These are phyloP conservation scores for Drosophila monieri DNA, from an alignment of 2,888 invertebrate genomes.

Conservation along the genomic window DNA sequence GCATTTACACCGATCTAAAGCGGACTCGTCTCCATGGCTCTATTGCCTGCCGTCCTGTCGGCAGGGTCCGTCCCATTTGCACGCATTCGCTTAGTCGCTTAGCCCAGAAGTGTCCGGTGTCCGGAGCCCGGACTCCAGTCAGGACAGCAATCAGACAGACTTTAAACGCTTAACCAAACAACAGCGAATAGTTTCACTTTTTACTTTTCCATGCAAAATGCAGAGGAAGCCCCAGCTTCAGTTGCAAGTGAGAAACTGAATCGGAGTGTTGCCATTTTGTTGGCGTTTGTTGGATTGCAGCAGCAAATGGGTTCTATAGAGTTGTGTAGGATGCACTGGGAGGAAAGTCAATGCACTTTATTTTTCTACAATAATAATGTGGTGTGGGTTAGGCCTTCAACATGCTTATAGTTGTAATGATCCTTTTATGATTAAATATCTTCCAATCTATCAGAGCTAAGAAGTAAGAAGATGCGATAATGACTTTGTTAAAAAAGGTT, in stretches of 20 bases:
- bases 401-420: too few relatives aligned
- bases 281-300: slow-evolving; percentile 43
- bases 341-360: neutral
- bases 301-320: slow-evolving; percentile 40
- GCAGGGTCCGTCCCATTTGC: slow-evolving; percentile 6
- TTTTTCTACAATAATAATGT: neutral
- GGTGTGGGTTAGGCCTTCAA: neutral
- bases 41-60: slow-evolving; percentile 10
- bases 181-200: slow-evolving; percentile 74
- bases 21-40: slow-evolving; percentile 22
- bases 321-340: slow-evolving; percentile 13
- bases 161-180: slow-evolving; percentile 79
- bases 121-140: neutral
- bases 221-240: slow-evolving; percentile 56
- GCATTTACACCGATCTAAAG: slow-evolving; percentile 58
- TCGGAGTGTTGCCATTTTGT: slow-evolving; percentile 72
- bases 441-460: too few relatives aligned
- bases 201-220: slow-evolving; percentile 57
- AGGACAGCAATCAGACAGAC: slow-evolving; percentile 39
- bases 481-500: too few relatives aligned
- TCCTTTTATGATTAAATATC: too few relatives aligned
- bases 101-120: slow-evolving; percentile 23
- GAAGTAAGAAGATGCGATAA: too few relatives aligned
- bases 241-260: slow-evolving; percentile 52
- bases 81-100: slow-evolving; percentile 29